phyloP scores from a whole-genome alignment of 2,888 invertebrate species.

The Sinodicranocentrus sp. region DNA sequence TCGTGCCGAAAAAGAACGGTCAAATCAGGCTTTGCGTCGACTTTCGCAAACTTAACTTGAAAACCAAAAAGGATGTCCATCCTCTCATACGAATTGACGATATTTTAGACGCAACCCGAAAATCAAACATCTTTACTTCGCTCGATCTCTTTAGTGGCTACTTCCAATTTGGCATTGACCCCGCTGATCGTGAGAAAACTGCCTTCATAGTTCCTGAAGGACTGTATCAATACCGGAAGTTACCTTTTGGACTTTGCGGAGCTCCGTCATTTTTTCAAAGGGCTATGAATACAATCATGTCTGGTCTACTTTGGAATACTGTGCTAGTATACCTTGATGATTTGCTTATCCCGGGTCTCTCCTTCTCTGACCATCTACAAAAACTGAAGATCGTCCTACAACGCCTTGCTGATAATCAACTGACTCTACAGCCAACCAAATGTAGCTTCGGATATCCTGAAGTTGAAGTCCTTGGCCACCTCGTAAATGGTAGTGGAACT shows the following conservation, averaged over 20 bases:
- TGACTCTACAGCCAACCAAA: constrained; percentile 77
- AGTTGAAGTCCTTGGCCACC: constrained; percentile 77
- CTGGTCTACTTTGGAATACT: neutral
- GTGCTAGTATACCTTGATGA: constrained; percentile 77
- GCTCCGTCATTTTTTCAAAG: constrained; percentile 35
- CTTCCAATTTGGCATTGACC: constrained; percentile 5
- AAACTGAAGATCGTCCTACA: constrained; percentile 42
- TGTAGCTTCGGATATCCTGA: constrained; percentile 76
- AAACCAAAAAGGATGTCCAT: constrained; percentile 77
- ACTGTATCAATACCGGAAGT: constrained; percentile 26
- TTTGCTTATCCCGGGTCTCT: constrained; percentile 74
- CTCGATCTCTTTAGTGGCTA: constrained; percentile 59
- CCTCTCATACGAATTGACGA: constrained; percentile 71
- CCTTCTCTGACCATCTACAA: constrained; percentile 74
- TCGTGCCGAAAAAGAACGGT: constrained; percentile 42
- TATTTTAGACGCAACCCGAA: neutral
- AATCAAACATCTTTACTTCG: neutral
- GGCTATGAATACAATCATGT: neutral
- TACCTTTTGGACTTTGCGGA: constrained; percentile 44
- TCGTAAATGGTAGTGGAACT: neutral
- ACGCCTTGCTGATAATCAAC: constrained; percentile 38
- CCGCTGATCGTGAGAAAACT: neutral
- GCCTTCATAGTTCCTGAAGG: constrained; percentile 49
- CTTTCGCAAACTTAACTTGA: constrained; percentile 75
- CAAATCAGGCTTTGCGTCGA: constrained; percentile 45